Evolutionary conservation across 2,888 invertebrate genomes (phyloP).

Genomic region (Polyploca ridens): DNA sequence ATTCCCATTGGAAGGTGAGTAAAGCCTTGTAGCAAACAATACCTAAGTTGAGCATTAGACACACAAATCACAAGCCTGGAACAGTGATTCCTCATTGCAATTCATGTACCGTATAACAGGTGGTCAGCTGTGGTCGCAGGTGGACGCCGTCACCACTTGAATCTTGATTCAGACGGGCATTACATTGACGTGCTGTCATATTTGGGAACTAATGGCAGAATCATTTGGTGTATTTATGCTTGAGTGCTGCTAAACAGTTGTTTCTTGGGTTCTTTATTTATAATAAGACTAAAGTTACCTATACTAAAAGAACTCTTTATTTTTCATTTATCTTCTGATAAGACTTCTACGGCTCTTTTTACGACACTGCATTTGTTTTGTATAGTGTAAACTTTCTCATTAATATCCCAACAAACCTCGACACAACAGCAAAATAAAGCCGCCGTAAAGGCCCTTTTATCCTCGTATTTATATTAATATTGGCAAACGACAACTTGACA

Average conservation of each 20-base stretch:
- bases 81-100: constrained; percentile 32
- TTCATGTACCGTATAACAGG: constrained; percentile 33
- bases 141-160: constrained; percentile 25
- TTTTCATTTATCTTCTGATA: not conserved
- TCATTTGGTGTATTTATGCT: not conserved
- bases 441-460: constrained; percentile 41
- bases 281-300: too few species aligned
- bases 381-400: constrained; percentile 21
- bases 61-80: not conserved
- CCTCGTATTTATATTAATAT: constrained; percentile 54
- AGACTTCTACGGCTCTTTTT: not conserved
- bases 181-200: constrained; percentile 2
- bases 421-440: constrained; percentile 40
- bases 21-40: not conserved
- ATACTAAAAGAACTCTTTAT: not conserved
- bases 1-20: too few species aligned
- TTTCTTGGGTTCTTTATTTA: not conserved
- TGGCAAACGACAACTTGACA: constrained; percentile 59
- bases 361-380: not conserved
- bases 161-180: constrained; percentile 21
- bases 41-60: not conserved
- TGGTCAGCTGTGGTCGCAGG: constrained; percentile 30
- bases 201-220: not conserved
- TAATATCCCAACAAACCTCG: constrained; percentile 28
- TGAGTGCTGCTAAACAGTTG: not conserved